Conservation (phyloP, 2,797 vertebrate species). For the Cyprinodon diabolis region DNA sequence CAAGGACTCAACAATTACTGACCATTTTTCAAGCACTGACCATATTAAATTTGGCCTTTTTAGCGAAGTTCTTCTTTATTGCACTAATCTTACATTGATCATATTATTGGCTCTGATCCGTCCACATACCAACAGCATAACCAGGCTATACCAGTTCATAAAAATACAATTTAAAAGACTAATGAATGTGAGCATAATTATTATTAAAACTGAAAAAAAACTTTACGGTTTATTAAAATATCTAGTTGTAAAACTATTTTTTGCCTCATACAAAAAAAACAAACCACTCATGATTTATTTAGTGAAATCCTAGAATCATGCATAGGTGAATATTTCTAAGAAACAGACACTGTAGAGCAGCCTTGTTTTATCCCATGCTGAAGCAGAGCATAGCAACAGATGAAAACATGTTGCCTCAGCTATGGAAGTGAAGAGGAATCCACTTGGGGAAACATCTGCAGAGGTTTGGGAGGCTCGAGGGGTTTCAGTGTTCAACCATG, state of each 20-base stretch:
- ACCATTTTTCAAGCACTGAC: neutral
- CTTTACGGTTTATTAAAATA: neutral
- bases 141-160: neutral
- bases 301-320: neutral
- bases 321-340: conserved; percentile 9
- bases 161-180: neutral
- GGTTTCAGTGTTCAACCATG: conserved; percentile 46
- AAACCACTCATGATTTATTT: neutral
- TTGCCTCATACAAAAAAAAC: neutral
- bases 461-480: conserved; percentile 39
- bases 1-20: neutral
- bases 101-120: neutral
- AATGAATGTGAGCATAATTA: neutral
- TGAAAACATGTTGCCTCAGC: conserved; percentile 23
- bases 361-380: neutral
- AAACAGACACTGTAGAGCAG: neutral
- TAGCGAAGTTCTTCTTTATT: neutral
- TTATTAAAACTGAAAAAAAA: neutral
- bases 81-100: neutral
- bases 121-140: neutral
- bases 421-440: neutral
- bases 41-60: neutral
- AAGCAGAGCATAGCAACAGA: conserved; percentile 22
- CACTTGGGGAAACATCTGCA: conserved; percentile 23
- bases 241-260: neutral